Conservation (phyloP, 2,113 vertebrate genomes). For the Xenopus borealis region DNA sequence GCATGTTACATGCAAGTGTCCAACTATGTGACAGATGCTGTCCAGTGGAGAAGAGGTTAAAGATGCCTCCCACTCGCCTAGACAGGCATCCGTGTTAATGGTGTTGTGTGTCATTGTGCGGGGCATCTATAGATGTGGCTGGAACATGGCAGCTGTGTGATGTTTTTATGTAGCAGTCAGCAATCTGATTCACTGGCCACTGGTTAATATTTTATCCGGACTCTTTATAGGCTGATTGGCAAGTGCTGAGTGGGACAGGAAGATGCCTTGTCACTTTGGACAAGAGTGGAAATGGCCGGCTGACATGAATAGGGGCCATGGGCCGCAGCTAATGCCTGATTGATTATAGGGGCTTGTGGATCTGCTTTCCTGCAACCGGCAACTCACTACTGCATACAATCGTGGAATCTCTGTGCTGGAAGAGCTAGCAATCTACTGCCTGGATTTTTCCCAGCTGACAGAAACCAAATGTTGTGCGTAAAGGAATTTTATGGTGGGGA, state of each 20-base stretch:
- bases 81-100: conserved; percentile 35
- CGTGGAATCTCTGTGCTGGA: neutral
- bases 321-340: conserved; percentile 23
- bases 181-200: conserved; percentile 39
- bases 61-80: neutral
- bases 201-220: conserved; percentile 44
- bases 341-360: conserved; percentile 1
- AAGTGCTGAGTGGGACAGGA: conserved; percentile 38
- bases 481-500: no score
- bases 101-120: conserved; percentile 28
- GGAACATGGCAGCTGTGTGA: conserved; percentile 37
- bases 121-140: conserved; percentile 16
- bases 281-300: conserved; percentile 18
- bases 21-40: neutral
- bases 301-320: conserved; percentile 22
- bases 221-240: conserved; percentile 29
- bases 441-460: no score
- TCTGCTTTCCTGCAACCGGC: neutral
- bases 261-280: conserved; percentile 16
- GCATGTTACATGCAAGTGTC: no score
- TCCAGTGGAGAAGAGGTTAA: neutral
- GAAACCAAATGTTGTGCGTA: no score
- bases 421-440: neutral
- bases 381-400: neutral
- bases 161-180: conserved; percentile 42